Conservation (phyloP, 2,888 invertebrate genomes). For the Drosophila mayaguana region DNA sequence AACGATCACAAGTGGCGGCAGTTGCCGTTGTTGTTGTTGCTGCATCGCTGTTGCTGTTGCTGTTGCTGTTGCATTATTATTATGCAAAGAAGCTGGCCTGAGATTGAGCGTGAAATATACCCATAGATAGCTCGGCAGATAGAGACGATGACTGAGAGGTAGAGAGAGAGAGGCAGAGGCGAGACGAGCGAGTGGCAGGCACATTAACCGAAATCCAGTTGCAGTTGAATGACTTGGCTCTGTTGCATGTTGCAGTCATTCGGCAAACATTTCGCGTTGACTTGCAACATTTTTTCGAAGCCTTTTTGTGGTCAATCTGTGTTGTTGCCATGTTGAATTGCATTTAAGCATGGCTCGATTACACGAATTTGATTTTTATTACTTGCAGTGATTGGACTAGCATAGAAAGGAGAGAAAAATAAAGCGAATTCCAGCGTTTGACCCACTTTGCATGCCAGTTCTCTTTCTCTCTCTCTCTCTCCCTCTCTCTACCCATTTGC, state of each 20-base stretch:
- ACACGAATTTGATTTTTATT: conserved; percentile 62
- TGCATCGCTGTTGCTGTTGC: conserved; percentile 15
- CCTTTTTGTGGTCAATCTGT: conserved; percentile 19
- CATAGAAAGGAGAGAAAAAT: conserved; percentile 4
- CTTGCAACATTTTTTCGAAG: conserved; percentile 57
- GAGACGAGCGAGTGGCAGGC: conserved; percentile 37
- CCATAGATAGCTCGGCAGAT: conserved; percentile 16
- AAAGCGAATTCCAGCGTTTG: conserved; percentile 38
- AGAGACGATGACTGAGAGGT: conserved; percentile 5
- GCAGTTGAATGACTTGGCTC: conserved; percentile 75
- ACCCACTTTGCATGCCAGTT: conserved; percentile 37
- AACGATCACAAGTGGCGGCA: conserved; percentile 31
- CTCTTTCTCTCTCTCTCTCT: neutral
- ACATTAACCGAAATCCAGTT: conserved; percentile 80
- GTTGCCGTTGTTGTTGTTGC: conserved; percentile 15
- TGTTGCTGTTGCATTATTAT: conserved; percentile 65
- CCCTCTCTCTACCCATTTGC: neutral
- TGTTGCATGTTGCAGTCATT: conserved; percentile 56
- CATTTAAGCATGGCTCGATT: conserved; percentile 58
- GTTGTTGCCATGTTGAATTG: conserved; percentile 25
- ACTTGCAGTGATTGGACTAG: conserved; percentile 45
- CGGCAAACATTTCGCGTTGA: conserved; percentile 55
- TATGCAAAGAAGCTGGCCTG: conserved; percentile 72
- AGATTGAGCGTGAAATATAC: conserved; percentile 57
- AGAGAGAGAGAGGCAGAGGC: conserved; percentile 4